These are phyloP conservation scores for Anas platyrhynchos DNA, from an alignment of 2,113 vertebrate genomes.

Conservation along the genomic window DNA sequence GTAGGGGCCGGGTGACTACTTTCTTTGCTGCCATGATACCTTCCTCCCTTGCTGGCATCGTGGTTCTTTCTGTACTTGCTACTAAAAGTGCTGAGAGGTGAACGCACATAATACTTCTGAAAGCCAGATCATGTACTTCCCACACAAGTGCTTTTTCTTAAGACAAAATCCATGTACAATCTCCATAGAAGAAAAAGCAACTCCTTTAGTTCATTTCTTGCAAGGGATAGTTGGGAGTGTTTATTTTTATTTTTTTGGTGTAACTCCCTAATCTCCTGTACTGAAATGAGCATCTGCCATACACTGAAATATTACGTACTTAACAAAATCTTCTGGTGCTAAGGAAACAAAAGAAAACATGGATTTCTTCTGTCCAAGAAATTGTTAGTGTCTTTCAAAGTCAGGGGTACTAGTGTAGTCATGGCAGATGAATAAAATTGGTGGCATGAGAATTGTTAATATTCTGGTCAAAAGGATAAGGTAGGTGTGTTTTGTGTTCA, in stretches of 20 bases:
- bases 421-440: neutral
- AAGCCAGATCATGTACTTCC: neutral
- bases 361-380: neutral
- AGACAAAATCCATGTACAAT: neutral
- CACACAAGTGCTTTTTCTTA: neutral
- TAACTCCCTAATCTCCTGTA: neutral
- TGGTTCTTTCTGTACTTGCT: neutral
- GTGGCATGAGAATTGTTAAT: neutral
- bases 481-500: neutral
- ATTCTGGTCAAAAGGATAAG: slow-evolving; percentile 23
- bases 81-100: neutral
- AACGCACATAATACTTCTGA: neutral
- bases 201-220: neutral
- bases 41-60: neutral
- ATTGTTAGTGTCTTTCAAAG: neutral
- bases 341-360: neutral
- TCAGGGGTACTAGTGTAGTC: neutral
- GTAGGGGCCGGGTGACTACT: neutral
- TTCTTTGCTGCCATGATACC: neutral
- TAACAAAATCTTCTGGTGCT: neutral
- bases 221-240: neutral
- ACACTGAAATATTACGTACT: neutral
- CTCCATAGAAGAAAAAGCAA: neutral
- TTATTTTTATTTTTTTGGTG: neutral
- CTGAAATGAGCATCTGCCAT: neutral